Base-by-base conservation (phyloP, 2,888 invertebrate species). In the Poecilobothrus nobilitatus region DNA sequence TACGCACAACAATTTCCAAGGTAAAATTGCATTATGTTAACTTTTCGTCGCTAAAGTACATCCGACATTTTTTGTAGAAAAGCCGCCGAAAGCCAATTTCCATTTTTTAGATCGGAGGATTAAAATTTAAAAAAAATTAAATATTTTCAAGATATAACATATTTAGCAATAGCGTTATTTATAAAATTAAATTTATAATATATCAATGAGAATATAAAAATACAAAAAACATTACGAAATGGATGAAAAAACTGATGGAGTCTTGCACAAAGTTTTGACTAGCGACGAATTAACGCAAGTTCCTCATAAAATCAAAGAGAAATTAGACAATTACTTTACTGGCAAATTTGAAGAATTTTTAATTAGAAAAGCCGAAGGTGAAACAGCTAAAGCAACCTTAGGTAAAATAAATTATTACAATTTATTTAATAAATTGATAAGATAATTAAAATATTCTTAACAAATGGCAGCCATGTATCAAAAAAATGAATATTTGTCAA, bases 321-420 rank as follows among this genome's bases (percentile, higher is more conserved):
- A 91, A 82, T 83, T 92, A 63, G 87, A 88, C 74, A 79, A 78
- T 53, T 85, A 84, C 75, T 84, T 87, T 67, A 84, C 83, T 66
- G 83, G 85, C 69, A 87, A 88, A 78, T 87, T 89, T 76, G 89
- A 89, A 75, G 89, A 90, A 78, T 88, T 88, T 73, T 83, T 91
- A 75, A 90, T 89, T 69, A 85, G 89, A 37, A 90, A 89, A 81
- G 91, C 91, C 4, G 84, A 91, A 41, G 87, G 88, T 71, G 90
- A 90, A 82, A 71, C 74, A 65, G 73, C 74, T 66, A 73, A 71
- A 66, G 73, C 70, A 69, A 71, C 70, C 71, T 69, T 76, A 74
- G 79, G 80, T 80, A 75, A 76, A 77, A 76, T 71, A 68, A 71
- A 34, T 65, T 18, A 67, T 41, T 67, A 6, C 67, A 66, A 65